Evolutionary conservation across 2,113 vertebrate genomes (phyloP).

Genomic region (Brevimyrus niger): DNA sequence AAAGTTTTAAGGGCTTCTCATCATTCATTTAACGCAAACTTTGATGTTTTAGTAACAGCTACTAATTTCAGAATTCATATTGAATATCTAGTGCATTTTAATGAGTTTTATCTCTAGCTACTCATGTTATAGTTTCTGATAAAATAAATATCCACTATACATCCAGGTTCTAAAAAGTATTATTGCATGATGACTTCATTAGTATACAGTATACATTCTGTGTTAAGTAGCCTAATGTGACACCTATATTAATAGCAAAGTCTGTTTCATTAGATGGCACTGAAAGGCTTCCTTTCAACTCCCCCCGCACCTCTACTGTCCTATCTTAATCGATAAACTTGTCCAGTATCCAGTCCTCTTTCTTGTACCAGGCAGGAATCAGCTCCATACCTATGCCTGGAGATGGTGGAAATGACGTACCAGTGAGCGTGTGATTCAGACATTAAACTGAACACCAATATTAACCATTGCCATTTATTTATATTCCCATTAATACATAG

Average conservation of each 20-base stretch:
- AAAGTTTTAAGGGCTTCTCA: neutral
- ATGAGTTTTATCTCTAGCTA: neutral
- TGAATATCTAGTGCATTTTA: neutral
- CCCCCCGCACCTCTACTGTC: neutral
- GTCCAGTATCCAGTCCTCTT: neutral
- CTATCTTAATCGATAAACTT: neutral
- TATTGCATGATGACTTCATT: neutral
- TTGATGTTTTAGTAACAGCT: neutral
- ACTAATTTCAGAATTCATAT: neutral
- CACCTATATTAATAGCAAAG: neutral
- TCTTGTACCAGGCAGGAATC: neutral
- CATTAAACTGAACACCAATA: neutral
- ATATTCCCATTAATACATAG: neutral
- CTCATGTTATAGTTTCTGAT: neutral
- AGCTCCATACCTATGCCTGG: neutral
- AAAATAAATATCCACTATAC: neutral
- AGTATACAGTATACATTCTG: neutral
- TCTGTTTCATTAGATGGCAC: neutral
- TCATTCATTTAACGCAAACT: neutral
- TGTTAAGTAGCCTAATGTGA: neutral
- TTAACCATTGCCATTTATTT: neutral
- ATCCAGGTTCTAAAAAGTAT: too few species aligned
- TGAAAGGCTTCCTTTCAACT: neutral
- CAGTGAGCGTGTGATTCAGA: neutral
- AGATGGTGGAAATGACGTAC: neutral